These are phyloP conservation scores for Crax fasciolata DNA, from an alignment of 2,797 vertebrate genomes.

Conservation along the genomic window DNA sequence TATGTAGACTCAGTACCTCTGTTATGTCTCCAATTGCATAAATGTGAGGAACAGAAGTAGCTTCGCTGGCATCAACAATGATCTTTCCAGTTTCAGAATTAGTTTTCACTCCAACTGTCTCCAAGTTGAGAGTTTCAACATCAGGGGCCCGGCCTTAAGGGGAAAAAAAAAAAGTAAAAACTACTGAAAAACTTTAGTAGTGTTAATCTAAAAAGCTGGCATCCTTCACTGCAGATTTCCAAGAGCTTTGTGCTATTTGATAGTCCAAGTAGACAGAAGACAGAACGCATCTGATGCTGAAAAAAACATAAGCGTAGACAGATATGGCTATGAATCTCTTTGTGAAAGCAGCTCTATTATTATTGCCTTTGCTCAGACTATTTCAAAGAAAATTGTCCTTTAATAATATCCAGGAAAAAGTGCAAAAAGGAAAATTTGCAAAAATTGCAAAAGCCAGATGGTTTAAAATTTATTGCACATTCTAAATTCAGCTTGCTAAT, in stretches of 20 bases:
- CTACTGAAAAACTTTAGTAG: not conserved
- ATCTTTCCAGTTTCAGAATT: constrained; percentile 89
- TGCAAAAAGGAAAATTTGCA: not conserved
- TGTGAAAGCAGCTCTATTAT: not conserved
- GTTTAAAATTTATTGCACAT: not conserved
- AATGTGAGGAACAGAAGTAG: constrained; percentile 91
- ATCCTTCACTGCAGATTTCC: not conserved
- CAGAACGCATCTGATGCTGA: not conserved
- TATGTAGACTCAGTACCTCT: constrained; percentile 85
- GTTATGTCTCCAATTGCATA: constrained; percentile 93
- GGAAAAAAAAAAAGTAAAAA: not conserved
- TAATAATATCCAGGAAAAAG: not conserved
- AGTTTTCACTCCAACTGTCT: constrained; percentile 85
- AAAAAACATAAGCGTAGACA: not conserved
- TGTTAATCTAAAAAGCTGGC: not conserved
- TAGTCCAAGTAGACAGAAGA: not conserved
- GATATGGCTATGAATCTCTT: not conserved
- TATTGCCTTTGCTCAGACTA: not conserved
- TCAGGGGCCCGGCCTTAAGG: constrained; percentile 90
- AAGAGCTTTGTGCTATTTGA: not conserved
- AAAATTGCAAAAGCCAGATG: not conserved
- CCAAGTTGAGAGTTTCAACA: constrained; percentile 86
- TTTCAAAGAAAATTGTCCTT: not conserved
- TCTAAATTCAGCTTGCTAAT: not conserved
- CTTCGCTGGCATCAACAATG: constrained; percentile 87